These are phyloP conservation scores for Allolobophora icterica DNA, from an alignment of 2,888 invertebrate species.

Conservation along the genomic window DNA sequence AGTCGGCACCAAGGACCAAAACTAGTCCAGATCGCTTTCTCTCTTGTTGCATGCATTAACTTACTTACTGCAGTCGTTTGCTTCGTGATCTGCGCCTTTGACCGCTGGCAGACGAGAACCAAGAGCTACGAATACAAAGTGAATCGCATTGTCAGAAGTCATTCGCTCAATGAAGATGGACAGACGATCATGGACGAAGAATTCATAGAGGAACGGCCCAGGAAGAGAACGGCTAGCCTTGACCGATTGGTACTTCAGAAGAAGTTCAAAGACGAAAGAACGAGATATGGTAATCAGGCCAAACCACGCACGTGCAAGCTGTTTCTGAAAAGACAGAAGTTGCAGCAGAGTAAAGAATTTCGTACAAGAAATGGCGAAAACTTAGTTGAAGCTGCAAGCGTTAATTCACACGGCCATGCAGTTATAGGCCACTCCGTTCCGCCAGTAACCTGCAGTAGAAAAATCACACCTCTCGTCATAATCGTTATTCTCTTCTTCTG, in stretches of 20 bases:
- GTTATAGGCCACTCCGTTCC: background rate
- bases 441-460: background rate
- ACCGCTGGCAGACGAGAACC: background rate
- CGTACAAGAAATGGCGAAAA: background rate
- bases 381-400: background rate
- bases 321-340: conserved; percentile 12
- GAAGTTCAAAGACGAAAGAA: background rate
- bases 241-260: background rate
- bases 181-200: background rate
- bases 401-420: background rate
- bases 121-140: conserved; percentile 14
- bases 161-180: conserved; percentile 33
- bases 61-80: conserved; percentile 28
- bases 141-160: conserved; percentile 28
- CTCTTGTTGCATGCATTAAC: conserved; percentile 26
- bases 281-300: background rate
- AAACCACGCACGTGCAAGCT: background rate
- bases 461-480: background rate
- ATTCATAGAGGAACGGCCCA: background rate
- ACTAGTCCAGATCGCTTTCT: conserved; percentile 34
- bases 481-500: conserved; percentile 28
- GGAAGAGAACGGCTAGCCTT: background rate
- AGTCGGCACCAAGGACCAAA: background rate
- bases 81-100: conserved; percentile 22
- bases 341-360: background rate